Evolutionary conservation across 2,113 vertebrate species (phyloP).

Genomic region (Todiramphus saurophagus): DNA sequence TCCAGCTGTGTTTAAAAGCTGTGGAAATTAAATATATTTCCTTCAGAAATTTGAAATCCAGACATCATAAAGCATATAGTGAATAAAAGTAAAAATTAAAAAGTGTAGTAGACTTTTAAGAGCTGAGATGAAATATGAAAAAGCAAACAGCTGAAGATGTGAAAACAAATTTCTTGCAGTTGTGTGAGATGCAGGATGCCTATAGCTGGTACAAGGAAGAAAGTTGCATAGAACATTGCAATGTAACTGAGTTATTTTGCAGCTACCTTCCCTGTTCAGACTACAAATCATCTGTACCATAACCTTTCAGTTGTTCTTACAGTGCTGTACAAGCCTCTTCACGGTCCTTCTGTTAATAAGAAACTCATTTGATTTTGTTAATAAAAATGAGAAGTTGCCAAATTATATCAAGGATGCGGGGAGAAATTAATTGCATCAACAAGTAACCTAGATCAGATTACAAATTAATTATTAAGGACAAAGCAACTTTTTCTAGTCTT

Average conservation of each 20-base stretch:
- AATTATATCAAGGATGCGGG: background rate
- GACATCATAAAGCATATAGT: background rate
- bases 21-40: background rate
- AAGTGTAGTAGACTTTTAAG: background rate
- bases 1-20: background rate
- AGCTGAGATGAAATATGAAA: background rate
- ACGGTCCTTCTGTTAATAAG: background rate
- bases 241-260: background rate
- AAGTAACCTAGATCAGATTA: background rate
- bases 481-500: background rate
- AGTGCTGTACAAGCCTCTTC: background rate
- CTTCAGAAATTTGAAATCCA: background rate
- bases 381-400: background rate
- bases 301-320: background rate
- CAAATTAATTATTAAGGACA: background rate
- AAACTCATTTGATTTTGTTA: background rate
- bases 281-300: background rate
- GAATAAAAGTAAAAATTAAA: background rate
- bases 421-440: background rate
- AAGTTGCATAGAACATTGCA: background rate
- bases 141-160: background rate
- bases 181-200: background rate
- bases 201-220: background rate
- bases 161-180: background rate
- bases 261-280: background rate